Conservation (phyloP, 2,797 vertebrate genomes). For the Microhierax caerulescens region DNA sequence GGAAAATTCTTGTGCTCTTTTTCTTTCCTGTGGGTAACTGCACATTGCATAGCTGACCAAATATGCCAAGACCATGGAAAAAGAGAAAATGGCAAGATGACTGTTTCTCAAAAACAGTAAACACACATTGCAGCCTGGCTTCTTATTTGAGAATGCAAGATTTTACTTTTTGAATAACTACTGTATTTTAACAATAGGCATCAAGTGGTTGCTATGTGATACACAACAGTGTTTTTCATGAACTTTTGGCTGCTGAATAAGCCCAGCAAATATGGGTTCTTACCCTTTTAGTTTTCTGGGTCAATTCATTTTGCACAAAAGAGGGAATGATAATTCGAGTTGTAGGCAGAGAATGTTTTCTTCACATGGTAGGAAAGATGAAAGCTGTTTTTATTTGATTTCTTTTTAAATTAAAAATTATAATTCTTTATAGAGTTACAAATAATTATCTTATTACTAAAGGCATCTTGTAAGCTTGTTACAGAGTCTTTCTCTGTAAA, state of each 20-base stretch:
- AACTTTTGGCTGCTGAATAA: slow-evolving; percentile 67
- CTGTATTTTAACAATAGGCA: slow-evolving; percentile 58
- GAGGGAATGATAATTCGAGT: slow-evolving; percentile 55
- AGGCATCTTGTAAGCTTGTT: slow-evolving; percentile 29
- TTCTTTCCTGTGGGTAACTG: slow-evolving; percentile 5
- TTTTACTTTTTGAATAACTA: slow-evolving; percentile 43
- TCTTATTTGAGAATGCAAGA: slow-evolving; percentile 22
- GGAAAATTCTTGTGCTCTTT: not conserved
- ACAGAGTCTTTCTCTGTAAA: not conserved
- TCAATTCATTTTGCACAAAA: slow-evolving; percentile 64
- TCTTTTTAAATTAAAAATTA: slow-evolving; percentile 52
- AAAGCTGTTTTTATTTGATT: slow-evolving; percentile 54
- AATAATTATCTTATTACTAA: slow-evolving; percentile 64
- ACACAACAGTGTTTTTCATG: slow-evolving; percentile 62
- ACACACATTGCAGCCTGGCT: slow-evolving; percentile 24
- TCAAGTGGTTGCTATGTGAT: slow-evolving; percentile 52
- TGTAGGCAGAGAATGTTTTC: slow-evolving; percentile 47
- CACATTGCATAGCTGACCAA: not conserved
- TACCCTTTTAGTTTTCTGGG: slow-evolving; percentile 66
- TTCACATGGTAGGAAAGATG: slow-evolving; percentile 20
- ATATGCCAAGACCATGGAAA: slow-evolving; percentile 6
- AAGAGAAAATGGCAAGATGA: slow-evolving; percentile 17
- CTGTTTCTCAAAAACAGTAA: slow-evolving; percentile 16
- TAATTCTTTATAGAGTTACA: slow-evolving; percentile 5
- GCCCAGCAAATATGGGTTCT: slow-evolving; percentile 61